These are phyloP conservation scores for Acipenser transmontanus DNA, from an alignment of 2,797 vertebrate genomes.

Conservation along the genomic window DNA sequence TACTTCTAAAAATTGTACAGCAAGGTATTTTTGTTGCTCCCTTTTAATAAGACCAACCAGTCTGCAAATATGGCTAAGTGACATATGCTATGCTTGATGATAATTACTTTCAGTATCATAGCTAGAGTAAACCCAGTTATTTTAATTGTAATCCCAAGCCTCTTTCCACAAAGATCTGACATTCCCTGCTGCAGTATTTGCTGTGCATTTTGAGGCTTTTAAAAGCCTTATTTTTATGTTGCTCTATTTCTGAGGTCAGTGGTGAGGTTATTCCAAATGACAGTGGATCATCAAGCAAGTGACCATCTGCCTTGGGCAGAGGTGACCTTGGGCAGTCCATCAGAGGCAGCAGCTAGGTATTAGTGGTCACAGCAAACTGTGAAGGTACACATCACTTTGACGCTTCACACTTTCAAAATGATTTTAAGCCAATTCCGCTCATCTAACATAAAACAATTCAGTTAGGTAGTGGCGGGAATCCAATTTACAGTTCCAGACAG, in stretches of 20 bases:
- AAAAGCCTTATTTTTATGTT: slow-evolving; percentile 1
- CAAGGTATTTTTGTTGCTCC: too few relatives aligned
- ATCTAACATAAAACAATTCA: slow-evolving; percentile 9
- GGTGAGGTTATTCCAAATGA: slow-evolving; percentile 3
- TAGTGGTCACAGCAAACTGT: slow-evolving; percentile 24
- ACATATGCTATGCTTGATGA: too few relatives aligned
- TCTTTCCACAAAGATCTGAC: too few relatives aligned
- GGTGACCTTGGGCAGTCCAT: slow-evolving; percentile 29
- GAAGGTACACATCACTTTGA: slow-evolving; percentile 43
- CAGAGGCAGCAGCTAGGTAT: slow-evolving; percentile 32
- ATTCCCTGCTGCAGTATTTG: too few relatives aligned
- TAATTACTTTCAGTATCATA: too few relatives aligned
- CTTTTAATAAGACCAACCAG: too few relatives aligned
- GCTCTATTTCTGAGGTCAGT: neutral
- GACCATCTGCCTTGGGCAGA: slow-evolving; percentile 45
- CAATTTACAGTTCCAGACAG: slow-evolving; percentile 20
- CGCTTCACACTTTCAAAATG: slow-evolving; percentile 22
- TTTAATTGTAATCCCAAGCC: too few relatives aligned
- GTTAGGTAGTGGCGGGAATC: slow-evolving; percentile 8
- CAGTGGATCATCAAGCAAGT: slow-evolving; percentile 31
- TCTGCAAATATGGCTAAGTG: too few relatives aligned
- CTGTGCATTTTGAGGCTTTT: slow-evolving; percentile 11
- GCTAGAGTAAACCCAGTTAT: too few relatives aligned
- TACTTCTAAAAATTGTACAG: too few relatives aligned
- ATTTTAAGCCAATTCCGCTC: slow-evolving; percentile 49